These are phyloP conservation scores for Melanophora roralis DNA, from an alignment of 2,888 invertebrate species.

Conservation along the genomic window DNA sequence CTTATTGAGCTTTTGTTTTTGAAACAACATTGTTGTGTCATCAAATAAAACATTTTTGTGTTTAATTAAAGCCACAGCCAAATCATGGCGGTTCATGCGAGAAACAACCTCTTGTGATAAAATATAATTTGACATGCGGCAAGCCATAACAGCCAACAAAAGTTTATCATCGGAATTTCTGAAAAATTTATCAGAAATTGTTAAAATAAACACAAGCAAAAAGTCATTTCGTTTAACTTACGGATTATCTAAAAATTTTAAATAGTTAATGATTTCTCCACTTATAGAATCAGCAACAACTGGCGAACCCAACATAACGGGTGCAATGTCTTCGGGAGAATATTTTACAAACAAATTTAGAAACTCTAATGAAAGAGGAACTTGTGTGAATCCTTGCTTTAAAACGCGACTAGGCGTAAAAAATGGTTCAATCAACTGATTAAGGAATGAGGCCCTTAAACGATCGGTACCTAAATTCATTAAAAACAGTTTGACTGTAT, in stretches of 20 bases:
- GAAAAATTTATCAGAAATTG: background rate
- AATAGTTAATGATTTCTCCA: constrained; percentile 72
- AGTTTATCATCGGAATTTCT: constrained; percentile 72
- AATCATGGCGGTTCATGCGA: constrained; percentile 68
- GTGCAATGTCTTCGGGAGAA: constrained; percentile 72
- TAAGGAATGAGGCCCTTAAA: constrained; percentile 70
- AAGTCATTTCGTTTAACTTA: constrained; percentile 63
- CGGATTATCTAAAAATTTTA: constrained; percentile 69
- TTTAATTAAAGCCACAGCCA: constrained; percentile 72
- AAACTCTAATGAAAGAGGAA: constrained; percentile 73
- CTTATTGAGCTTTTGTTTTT: constrained; percentile 58
- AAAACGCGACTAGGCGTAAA: constrained; percentile 68
- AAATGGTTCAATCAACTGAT: constrained; percentile 70
- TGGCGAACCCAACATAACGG: constrained; percentile 73
- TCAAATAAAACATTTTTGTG: constrained; percentile 76
- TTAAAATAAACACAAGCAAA: background rate
- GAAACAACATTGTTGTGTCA: constrained; percentile 68
- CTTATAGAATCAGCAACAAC: constrained; percentile 75
- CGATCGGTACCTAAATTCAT: constrained; percentile 72
- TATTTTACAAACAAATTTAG: constrained; percentile 74
- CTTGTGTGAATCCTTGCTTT: constrained; percentile 69
- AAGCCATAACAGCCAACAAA: constrained; percentile 73
- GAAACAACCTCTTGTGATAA: constrained; percentile 71
- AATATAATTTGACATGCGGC: constrained; percentile 74
- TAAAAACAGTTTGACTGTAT: constrained; percentile 73